These are phyloP conservation scores for Nephrotoma guestfalica DNA, from an alignment of 2,888 invertebrate genomes.

Conservation along the genomic window DNA sequence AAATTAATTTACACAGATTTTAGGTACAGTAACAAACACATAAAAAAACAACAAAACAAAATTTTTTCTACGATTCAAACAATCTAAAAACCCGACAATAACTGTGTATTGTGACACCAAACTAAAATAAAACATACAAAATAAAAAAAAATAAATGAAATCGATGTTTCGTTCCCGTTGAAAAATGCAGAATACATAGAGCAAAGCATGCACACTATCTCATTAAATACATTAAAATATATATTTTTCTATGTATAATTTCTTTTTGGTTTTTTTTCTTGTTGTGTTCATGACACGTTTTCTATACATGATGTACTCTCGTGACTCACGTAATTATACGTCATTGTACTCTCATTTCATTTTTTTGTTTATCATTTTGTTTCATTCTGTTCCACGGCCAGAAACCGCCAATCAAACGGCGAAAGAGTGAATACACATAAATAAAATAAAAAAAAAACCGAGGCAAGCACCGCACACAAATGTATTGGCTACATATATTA, in stretches of 20 bases:
- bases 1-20: not conserved
- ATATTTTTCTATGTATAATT: conserved; percentile 2
- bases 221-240: not conserved
- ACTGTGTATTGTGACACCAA: conserved; percentile 5
- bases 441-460: not conserved
- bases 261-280: not conserved
- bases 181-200: conserved; percentile 3
- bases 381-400: not conserved
- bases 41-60: not conserved
- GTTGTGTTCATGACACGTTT: conserved; percentile 4
- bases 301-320: conserved; percentile 6
- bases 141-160: not conserved
- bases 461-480: not conserved
- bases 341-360: not conserved
- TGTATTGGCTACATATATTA: not conserved
- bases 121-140: not conserved
- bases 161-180: conserved; percentile 5
- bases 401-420: not conserved
- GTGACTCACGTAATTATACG: conserved; percentile 8
- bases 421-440: not conserved
- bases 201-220: conserved; percentile 1
- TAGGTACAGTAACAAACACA: not conserved
- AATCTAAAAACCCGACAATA: conserved; percentile 2
- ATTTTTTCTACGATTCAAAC: conserved; percentile 2
- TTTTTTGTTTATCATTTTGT: not conserved